Base-by-base conservation (phyloP, 1,140 invertebrate species). In the Anagrus nilaparvatae region DNA sequence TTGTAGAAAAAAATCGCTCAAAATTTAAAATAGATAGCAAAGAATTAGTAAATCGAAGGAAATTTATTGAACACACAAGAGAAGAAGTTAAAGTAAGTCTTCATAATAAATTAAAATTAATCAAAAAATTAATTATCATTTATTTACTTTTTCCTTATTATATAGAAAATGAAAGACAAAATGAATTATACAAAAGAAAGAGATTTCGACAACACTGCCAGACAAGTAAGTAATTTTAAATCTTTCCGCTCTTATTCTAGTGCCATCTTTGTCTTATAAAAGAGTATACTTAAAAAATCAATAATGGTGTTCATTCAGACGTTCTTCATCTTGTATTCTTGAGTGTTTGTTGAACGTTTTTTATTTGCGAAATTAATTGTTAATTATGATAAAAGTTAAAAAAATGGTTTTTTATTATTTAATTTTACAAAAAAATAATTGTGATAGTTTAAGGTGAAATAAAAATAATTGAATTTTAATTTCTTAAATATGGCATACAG, bases 11-110 rank as follows among this genome's bases (percentile, higher is more conserved):
- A 61, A 94, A 95, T 72, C 88, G 89, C 4, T 82, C 79, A 14
- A 94, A 92, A 62, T 95, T 95, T 69, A 91, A 89, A 67, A 86
- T 94, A 40, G 88, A 92, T 67, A 84, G 86, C 59, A 82, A 81
- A 59, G 92, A 96, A 72, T 72, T 95, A 46, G 78, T 78, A 35
- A 79, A 82, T 47, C 75, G 91, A 57, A 77, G 85, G 52, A 78
- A 78, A 54, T 95, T 95, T 63, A 90, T 96, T 51, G 81, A 88
- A 63, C 79, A 87, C 53, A 92, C 89, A 3, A 80, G 85, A 52
- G 80, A 86, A 56, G 87, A 92, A 77, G 86, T 95, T 10, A 88
- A 88, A 76, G 88, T 87, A 73, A 63, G 53, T 49, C 29, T 46
- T 30, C 20, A 23, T 33, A 34, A 30, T 29, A 43, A 39, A 40